Conservation (phyloP, 2,888 invertebrate genomes). For the Acanthosepion esculentum region DNA sequence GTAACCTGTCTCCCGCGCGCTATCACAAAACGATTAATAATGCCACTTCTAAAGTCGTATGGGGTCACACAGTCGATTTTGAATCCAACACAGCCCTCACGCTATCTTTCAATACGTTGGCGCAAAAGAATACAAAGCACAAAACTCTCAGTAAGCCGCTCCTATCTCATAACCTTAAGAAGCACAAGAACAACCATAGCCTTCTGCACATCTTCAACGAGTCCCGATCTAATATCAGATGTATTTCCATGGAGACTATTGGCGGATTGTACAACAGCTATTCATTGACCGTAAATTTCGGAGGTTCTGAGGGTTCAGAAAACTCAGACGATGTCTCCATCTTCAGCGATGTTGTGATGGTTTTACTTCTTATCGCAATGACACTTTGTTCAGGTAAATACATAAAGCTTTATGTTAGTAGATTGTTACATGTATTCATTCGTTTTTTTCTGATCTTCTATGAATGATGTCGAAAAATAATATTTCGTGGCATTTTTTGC, state of each 20-base stretch:
- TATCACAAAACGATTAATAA: slow-evolving; percentile 35
- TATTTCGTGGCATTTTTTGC: too few relatives aligned
- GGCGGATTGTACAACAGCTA: slow-evolving; percentile 34
- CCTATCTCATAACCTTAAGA: not conserved
- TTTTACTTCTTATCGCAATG: slow-evolving; percentile 5
- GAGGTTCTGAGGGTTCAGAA: not conserved
- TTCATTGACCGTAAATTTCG: not conserved
- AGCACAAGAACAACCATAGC: not conserved
- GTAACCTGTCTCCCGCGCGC: slow-evolving; percentile 38
- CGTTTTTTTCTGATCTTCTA: too few relatives aligned
- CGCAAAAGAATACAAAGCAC: too few relatives aligned
- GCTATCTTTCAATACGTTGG: not conserved
- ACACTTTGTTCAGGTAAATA: slow-evolving; percentile 34
- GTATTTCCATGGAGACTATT: slow-evolving; percentile 35
- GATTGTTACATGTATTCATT: too few relatives aligned
- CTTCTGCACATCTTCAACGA: not conserved
- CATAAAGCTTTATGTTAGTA: not conserved
- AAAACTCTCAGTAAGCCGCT: not conserved
- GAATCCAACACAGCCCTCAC: not conserved
- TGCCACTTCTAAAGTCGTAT: not conserved
- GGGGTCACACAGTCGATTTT: not conserved
- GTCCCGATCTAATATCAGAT: not conserved
- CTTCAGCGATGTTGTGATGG: slow-evolving; percentile 24
- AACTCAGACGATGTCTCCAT: not conserved
- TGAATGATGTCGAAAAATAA: too few relatives aligned